phyloP scores from a whole-genome alignment of 1,140 invertebrate species.

The Diabrotica virgifera region DNA sequence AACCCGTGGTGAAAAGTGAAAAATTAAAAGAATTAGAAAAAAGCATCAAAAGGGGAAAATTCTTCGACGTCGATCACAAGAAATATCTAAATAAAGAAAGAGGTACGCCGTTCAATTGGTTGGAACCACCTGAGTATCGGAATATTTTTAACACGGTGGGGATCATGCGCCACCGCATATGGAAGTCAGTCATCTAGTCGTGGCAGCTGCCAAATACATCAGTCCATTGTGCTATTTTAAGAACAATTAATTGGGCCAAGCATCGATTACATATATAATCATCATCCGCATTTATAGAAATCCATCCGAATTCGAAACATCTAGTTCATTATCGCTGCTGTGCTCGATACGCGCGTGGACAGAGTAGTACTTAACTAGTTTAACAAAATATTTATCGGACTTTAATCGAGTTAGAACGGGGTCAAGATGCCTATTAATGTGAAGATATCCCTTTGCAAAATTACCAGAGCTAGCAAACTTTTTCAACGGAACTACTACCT shows the following conservation, averaged over 20 bases:
- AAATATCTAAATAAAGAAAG: slow-evolving; percentile 40
- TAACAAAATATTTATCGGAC: slow-evolving; percentile 6
- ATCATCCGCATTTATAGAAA: slow-evolving; percentile 22
- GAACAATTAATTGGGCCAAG: slow-evolving; percentile 33
- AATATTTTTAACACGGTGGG: slow-evolving; percentile 44
- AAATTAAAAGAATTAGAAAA: slow-evolving; percentile 41
- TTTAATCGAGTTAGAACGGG: background rate
- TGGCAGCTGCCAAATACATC: slow-evolving; percentile 31
- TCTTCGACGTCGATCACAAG: slow-evolving; percentile 45
- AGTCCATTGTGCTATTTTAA: slow-evolving; percentile 33
- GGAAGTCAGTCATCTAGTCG: slow-evolving; percentile 43
- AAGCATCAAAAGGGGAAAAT: slow-evolving; percentile 43
- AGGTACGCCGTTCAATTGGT: slow-evolving; percentile 38
- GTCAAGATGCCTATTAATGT: slow-evolving; percentile 42
- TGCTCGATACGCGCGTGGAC: slow-evolving; percentile 22
- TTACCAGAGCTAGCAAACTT: slow-evolving; percentile 73
- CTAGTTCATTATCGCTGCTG: slow-evolving; percentile 32
- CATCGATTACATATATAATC: slow-evolving; percentile 30
- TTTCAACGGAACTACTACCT: slow-evolving; percentile 81
- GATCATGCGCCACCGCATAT: slow-evolving; percentile 43
- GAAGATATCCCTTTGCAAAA: slow-evolving; percentile 69
- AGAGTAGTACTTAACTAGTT: slow-evolving; percentile 10
- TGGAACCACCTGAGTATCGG: slow-evolving; percentile 38
- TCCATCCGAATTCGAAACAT: slow-evolving; percentile 27
- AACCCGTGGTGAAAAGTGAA: slow-evolving; percentile 44